Base-by-base conservation (phyloP, 2,797 vertebrate genomes). In the Ataeniobius toweri region DNA sequence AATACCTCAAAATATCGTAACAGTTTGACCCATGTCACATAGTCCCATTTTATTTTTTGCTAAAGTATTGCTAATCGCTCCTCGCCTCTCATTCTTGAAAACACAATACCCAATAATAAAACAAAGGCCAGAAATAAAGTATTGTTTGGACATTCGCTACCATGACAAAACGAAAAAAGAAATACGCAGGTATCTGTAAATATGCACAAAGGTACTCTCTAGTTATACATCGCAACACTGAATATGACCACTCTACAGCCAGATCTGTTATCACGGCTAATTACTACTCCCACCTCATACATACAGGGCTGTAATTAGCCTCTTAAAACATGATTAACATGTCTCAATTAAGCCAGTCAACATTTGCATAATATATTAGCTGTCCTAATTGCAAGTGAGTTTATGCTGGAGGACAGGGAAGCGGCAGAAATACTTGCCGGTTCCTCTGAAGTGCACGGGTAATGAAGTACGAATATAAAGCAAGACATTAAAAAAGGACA, bases 321-420 rank as follows among this genome's bases (percentile, higher is more conserved):
- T 96, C 97, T 97, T 98, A 97, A 98, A 98, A 97, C 97, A 97
- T 98, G 97, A 98, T 98, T 98, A 98, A 97, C 97, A 98, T 96
- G 96, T 97, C 97, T 97, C 97, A 95, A 95, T 95, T 95, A 94
- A 93, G 92, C 92, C 91, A 94, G 97, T 97, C 97, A 97, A 97
- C 97, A 98, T 98, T 98, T 98, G 97, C 97, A 98, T 98, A 98
- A 98, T 96, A 96, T 97, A 98, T 97, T 96, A 97, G 96, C 96
- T 94, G 89, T 96, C 96, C 96, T 97, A 95, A 95, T 97, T 96
- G 96, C 95, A 89, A 96, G 96, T 88, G 91, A 96, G 95, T 96
- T 94, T 91, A 96, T 96, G 96, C 95, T 96, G 93, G 97, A 96
- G 96, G 95, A 93, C 94, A 91, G 86, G 94, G 95, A 96, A 95